Base-by-base conservation (phyloP, 2,113 vertebrate genomes). In the Sylvia atricapilla region DNA sequence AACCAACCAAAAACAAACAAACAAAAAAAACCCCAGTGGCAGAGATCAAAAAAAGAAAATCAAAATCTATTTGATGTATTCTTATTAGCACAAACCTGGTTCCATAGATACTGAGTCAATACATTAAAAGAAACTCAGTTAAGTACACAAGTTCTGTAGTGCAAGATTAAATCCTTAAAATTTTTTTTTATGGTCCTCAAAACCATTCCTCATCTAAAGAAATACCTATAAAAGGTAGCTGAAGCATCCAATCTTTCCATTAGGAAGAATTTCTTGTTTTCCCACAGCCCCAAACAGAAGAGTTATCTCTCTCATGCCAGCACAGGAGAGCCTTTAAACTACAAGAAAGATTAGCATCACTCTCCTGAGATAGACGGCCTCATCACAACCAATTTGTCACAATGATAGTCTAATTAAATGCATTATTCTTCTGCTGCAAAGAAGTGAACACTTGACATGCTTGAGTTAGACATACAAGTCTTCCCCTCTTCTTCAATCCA, bases 381-480 rank as follows among this genome's bases (percentile, higher is more conserved):
- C 96, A 97, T 98, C 97, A 95, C 95, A 97, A 97, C 92, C 93
- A 82, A 97, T 98, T 98, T 97, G 96, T 98, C 97, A 97, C 96
- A 85, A 95, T 70, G 96, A 96, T 70, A 82, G 84, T 63, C 96
- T 97, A 97, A 98, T 98, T 97, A 98, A 97, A 94, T 95, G 91
- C 96, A 97, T 97, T 97, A 92, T 97, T 97, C 95, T 93, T 94
- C 94, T 74, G 87, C 67, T 75, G 84, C 67, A 89, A 94, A 95
- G 93, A 96, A 94, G 69, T n/a, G 87, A 97, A 95, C 28, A 37
- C 94, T 96, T 95, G 94, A 95, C 90, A 68, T 92, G 93, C 83
- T 84, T 70, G 90, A 96, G 74, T 89, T 82, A 68, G 93, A 86
- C 95, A 76, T 50, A 63, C 82, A 89, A 91, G 75, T 72, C 92